Evolutionary conservation across 2,113 vertebrate genomes (phyloP).

Genomic region (Heloderma charlesbogerti): DNA sequence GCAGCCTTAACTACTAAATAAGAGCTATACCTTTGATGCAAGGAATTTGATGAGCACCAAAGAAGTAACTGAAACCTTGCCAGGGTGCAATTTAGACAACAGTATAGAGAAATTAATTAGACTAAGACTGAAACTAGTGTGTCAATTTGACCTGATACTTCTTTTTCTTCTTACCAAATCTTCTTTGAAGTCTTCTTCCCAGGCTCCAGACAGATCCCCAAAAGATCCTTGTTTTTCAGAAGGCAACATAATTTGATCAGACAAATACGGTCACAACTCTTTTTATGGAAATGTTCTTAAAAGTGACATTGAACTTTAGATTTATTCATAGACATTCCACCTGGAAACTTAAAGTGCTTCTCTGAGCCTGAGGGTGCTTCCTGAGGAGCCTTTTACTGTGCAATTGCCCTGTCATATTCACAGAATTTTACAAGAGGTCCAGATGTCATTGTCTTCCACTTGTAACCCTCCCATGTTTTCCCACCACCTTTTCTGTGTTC

Average conservation of each 20-base stretch:
- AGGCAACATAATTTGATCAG: slow-evolving; percentile 2
- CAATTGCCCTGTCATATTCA: no score
- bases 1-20: neutral
- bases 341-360: neutral
- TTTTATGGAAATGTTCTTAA: neutral
- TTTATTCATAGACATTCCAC: neutral
- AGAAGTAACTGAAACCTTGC: neutral
- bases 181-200: slow-evolving; percentile 1
- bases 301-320: neutral
- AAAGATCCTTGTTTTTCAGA: neutral
- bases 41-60: neutral
- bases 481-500: no score
- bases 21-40: neutral
- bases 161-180: neutral
- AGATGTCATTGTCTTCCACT: no score
- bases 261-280: neutral
- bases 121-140: neutral
- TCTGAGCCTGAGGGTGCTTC: neutral
- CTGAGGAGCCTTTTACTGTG: no score
- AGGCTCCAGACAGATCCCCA: neutral
- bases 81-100: neutral
- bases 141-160: neutral
- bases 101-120: neutral
- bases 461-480: no score
- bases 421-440: no score